Base-by-base conservation (phyloP, 2,888 invertebrate species). In the Tridacna crocea region DNA sequence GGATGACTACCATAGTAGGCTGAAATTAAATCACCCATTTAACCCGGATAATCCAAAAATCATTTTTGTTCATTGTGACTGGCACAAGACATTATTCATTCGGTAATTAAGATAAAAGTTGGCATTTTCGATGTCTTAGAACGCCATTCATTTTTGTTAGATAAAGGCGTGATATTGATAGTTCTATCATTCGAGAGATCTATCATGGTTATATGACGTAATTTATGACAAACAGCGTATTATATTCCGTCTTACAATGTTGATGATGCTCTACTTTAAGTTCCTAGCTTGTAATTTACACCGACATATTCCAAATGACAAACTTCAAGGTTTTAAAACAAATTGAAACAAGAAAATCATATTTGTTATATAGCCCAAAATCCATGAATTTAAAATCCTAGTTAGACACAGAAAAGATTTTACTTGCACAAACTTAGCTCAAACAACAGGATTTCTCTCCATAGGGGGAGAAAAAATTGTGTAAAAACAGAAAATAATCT, bases 1-100 rank as follows among this genome's bases (percentile, higher is more conserved):
- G 70, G 24, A 51, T 70, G 51, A 70, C 48, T 27, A 73, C 26
- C 58, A 73, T 22, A 73, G 73, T 61, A 73, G 15, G 72, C 48
- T 79, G 82, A 82, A 36, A 79, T 78, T 72, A 82, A 79, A 68
- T 75, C 58, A 47, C 63, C 75, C 61, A 72, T 75, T 75, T 81
- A 72, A 84, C 84, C 84, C 74, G 74, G 26, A 60, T 79, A 76
- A 80, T 79, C 76, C 80, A 58, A 63, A 80, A 79, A 68, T 80
- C 82, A 83, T 85, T 80, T 82, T 85, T 85, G 83, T 85, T 86
- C 83, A 86, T 86, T 79, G 79, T 83, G 79, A 77, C 24, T 79
- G 83, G 81, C 85, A 86, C 72, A 79, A 72, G 63, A 60, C 79
- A 83, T 86, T 75, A 72, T 81, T 86, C 83, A 83, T 81, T 68